Conservation (phyloP, 1,140 invertebrate genomes). For the Paraescarpia echinospica region DNA sequence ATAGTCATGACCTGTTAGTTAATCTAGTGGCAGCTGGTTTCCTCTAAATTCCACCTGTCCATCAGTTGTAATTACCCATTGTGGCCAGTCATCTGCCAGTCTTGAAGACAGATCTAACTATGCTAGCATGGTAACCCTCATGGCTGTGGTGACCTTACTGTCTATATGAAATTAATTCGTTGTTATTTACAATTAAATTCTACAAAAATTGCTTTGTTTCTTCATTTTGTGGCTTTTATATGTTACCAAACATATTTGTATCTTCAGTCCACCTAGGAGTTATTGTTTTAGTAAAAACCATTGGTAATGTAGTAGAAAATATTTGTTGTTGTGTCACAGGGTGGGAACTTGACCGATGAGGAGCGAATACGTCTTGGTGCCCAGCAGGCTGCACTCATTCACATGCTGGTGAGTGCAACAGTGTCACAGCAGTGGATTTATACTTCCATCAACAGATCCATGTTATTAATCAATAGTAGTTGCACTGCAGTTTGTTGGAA, state of each 20-base stretch:
- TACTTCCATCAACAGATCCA: too few relatives aligned
- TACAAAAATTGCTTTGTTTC: neutral
- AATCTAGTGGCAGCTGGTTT: too few relatives aligned
- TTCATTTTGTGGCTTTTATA: neutral
- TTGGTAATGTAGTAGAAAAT: neutral
- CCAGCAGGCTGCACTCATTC: slow-evolving; percentile 22
- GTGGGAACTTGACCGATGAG: neutral
- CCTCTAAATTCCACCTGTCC: too few relatives aligned
- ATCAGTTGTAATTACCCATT: too few relatives aligned
- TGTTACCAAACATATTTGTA: neutral
- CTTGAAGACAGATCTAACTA: too few relatives aligned
- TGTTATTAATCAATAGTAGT: too few relatives aligned
- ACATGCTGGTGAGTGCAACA: slow-evolving; percentile 10
- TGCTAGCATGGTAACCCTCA: neutral
- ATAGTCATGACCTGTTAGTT: too few relatives aligned
- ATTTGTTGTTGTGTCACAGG: neutral
- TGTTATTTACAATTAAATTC: neutral
- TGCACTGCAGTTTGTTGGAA: too few relatives aligned
- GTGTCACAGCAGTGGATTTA: neutral
- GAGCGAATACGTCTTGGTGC: slow-evolving; percentile 16
- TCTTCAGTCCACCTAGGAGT: neutral
- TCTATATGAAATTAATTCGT: neutral
- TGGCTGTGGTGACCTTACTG: neutral
- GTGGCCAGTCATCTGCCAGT: too few relatives aligned
- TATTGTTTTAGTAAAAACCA: neutral